phyloP scores from a whole-genome alignment of 2,113 vertebrate species.

The Clarias batrachus region DNA sequence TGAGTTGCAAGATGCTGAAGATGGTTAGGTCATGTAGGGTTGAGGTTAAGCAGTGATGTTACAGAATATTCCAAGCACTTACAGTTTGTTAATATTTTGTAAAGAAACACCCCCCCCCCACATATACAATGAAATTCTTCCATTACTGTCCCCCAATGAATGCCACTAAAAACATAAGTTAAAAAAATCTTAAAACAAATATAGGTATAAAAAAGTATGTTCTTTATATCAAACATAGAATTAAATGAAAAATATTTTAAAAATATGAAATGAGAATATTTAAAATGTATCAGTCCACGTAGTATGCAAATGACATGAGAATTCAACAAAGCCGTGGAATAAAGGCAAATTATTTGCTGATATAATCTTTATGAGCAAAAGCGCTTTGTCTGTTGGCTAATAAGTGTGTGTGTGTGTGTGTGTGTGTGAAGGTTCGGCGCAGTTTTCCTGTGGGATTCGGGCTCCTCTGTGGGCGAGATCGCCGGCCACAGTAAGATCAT shows the following conservation, averaged over 20 bases:
- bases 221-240: no score
- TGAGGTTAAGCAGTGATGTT: no score
- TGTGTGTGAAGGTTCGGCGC: constrained; percentile 79
- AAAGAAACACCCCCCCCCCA: no score
- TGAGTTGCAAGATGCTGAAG: constrained; percentile 65
- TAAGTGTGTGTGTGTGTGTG: background rate
- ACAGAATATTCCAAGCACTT: no score
- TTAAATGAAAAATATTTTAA: no score
- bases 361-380: background rate
- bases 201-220: background rate
- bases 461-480: constrained; percentile 89
- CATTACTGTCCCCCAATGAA: no score
- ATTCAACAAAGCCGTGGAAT: background rate
- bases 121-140: no score
- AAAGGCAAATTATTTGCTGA: background rate
- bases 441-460: constrained; percentile 93
- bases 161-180: no score
- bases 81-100: no score
- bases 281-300: no score
- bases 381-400: background rate
- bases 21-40: background rate
- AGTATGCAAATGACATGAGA: background rate
- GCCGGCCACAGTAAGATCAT: constrained; percentile 87
- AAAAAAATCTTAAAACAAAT: no score
- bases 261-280: no score